These are phyloP conservation scores for Leptocoma aspasia DNA, from an alignment of 2,113 vertebrate species.

Conservation along the genomic window DNA sequence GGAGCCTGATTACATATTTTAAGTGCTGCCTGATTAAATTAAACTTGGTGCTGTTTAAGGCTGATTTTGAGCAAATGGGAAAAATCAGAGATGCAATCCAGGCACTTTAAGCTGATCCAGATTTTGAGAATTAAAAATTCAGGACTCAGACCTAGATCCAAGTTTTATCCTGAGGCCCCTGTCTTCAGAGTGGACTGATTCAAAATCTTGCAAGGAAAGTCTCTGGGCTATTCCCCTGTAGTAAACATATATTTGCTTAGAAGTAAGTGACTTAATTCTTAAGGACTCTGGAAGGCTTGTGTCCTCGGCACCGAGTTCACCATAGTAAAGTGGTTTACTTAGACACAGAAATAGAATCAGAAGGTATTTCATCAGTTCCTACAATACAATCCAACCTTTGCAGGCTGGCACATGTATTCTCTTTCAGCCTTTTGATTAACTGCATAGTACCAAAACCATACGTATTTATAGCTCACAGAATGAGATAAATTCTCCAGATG, in stretches of 20 bases:
- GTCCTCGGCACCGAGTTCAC: not conserved
- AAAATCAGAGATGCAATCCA: not conserved
- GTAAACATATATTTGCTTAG: not conserved
- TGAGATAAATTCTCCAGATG: slow-evolving; percentile 52
- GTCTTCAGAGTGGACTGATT: not conserved
- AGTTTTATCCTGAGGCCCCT: not conserved
- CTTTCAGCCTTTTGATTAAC: slow-evolving; percentile 49
- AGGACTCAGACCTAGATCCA: not conserved
- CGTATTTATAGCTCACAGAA: slow-evolving; percentile 43
- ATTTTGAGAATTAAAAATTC: not conserved
- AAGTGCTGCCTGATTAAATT: slow-evolving; percentile 42
- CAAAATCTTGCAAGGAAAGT: not conserved
- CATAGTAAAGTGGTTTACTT: not conserved
- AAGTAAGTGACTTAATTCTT: not conserved
- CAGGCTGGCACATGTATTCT: slow-evolving; percentile 49
- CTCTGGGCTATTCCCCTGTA: not conserved
- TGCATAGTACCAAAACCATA: slow-evolving; percentile 38
- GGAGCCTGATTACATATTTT: slow-evolving; percentile 24
- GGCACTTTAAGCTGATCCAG: not conserved
- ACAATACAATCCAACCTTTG: not conserved
- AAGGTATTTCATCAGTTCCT: not conserved
- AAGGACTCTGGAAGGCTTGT: not conserved
- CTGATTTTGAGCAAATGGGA: slow-evolving; percentile 24
- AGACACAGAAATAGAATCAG: not conserved
- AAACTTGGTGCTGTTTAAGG: not conserved